Evolutionary conservation across 1,140 invertebrate genomes (phyloP).

Genomic region (Aphaenogaster floridana): DNA sequence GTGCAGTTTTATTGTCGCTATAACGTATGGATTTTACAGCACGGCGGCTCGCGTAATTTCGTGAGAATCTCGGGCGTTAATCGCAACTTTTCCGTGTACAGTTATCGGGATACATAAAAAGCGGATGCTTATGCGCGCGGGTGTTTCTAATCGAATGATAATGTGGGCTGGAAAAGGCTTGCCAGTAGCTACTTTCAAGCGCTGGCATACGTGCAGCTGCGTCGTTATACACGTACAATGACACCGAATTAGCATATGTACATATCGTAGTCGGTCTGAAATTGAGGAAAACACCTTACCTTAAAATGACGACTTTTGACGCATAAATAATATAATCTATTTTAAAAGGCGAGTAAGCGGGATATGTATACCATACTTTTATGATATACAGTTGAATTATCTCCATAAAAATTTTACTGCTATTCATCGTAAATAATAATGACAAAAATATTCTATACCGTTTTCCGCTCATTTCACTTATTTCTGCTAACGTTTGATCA

Average conservation of each 20-base stretch:
- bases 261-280: background rate
- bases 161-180: slow-evolving; percentile 14
- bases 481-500: slow-evolving; percentile 13
- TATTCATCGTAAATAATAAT: background rate
- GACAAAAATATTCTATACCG: background rate
- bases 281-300: background rate
- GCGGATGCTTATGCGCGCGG: background rate
- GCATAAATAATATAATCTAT: background rate
- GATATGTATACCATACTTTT: background rate
- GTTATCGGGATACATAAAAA: slow-evolving; percentile 32
- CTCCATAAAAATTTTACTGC: background rate
- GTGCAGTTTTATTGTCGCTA: slow-evolving; percentile 52
- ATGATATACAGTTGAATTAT: background rate
- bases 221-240: slow-evolving; percentile 18
- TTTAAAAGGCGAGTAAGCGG: background rate
- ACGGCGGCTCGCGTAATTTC: slow-evolving; percentile 18
- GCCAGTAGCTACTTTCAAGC: background rate
- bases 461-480: background rate
- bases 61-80: slow-evolving; percentile 24
- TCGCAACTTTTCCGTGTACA: slow-evolving; percentile 1
- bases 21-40: slow-evolving; percentile 57
- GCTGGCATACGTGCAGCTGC: background rate
- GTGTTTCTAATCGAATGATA: slow-evolving; percentile 37
- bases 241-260: slow-evolving; percentile 35
- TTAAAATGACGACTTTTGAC: slow-evolving; percentile 17